Evolutionary conservation across 2,888 invertebrate species (phyloP).

Genomic region (Candidula unifasciata): DNA sequence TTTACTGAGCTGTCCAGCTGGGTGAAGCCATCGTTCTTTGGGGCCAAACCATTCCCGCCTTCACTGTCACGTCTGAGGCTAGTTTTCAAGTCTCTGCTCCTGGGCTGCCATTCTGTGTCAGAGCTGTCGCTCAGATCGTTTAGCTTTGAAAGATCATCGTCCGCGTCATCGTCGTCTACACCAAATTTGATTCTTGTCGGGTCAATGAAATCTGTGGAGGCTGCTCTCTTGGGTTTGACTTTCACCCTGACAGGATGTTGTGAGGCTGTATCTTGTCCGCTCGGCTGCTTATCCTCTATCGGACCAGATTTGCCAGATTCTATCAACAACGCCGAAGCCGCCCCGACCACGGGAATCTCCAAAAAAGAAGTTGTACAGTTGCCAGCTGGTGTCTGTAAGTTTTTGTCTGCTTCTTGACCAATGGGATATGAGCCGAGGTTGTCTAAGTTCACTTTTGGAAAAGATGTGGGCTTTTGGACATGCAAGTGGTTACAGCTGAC

Average conservation of each 20-base stretch:
- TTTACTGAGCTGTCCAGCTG: not conserved
- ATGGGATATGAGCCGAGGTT: not conserved
- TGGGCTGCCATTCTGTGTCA: slow-evolving; percentile 52
- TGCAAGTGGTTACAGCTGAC: not conserved
- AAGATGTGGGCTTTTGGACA: not conserved
- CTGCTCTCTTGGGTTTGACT: slow-evolving; percentile 9
- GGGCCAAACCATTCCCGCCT: not conserved
- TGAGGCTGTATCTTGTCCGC: too few relatives aligned
- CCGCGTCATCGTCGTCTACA: slow-evolving; percentile 37
- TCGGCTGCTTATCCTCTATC: too few relatives aligned
- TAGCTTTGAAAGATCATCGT: slow-evolving; percentile 22
- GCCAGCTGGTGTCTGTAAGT: not conserved
- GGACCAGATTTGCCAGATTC: not conserved
- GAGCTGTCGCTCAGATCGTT: slow-evolving; percentile 29
- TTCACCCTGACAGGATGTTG: not conserved
- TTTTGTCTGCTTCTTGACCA: not conserved
- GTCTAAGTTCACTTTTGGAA: too few relatives aligned
- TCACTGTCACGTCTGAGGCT: not conserved
- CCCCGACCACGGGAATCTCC: too few relatives aligned
- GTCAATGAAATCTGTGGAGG: slow-evolving; percentile 40
- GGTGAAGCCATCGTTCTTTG: not conserved
- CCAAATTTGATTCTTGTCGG: slow-evolving; percentile 48
- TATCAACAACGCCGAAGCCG: not conserved
- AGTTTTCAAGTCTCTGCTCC: slow-evolving; percentile 1
- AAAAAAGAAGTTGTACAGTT: not conserved